Conservation (phyloP, 2,888 invertebrate genomes). For the Gymnoscelis rufifasciata region DNA sequence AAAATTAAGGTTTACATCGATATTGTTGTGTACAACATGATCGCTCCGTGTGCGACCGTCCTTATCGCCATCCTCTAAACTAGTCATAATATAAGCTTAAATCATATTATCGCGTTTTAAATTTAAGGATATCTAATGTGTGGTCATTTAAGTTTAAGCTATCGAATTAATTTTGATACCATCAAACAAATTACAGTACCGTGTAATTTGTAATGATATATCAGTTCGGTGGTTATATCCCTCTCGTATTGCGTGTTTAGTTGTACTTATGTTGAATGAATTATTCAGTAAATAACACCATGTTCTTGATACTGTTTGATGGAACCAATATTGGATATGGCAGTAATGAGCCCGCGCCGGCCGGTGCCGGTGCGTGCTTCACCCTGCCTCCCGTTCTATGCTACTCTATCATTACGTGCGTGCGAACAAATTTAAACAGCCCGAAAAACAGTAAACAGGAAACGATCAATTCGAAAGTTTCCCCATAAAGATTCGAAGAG, state of each 20-base stretch:
- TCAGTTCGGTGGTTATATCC: constrained; percentile 47
- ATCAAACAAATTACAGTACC: constrained; percentile 37
- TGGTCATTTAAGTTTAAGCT: constrained; percentile 43
- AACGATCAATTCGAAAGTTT: constrained; percentile 71
- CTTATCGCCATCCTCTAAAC: constrained; percentile 79
- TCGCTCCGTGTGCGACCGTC: constrained; percentile 75
- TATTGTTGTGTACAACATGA: constrained; percentile 60
- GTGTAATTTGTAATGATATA: constrained; percentile 46
- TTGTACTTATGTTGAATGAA: constrained; percentile 64
- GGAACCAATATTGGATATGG: constrained; percentile 54
- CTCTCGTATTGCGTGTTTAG: constrained; percentile 61
- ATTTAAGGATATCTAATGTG: constrained; percentile 47
- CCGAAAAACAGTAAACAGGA: constrained; percentile 64
- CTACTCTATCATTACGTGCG: constrained; percentile 60
- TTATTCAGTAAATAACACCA: constrained; percentile 66
- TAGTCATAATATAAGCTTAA: constrained; percentile 68
- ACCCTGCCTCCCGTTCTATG: constrained; percentile 45
- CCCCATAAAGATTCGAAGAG: constrained; percentile 67
- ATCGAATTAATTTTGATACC: constrained; percentile 36
- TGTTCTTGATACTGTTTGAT: constrained; percentile 59
- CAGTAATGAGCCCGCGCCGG: constrained; percentile 55
- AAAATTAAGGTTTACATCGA: constrained; percentile 65
- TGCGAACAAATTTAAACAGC: constrained; percentile 66
- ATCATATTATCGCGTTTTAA: constrained; percentile 47
- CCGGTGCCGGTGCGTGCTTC: constrained; percentile 68